Evolutionary conservation across 1,140 invertebrate genomes (phyloP).

Genomic region (Zeugodacus cucurbitae): DNA sequence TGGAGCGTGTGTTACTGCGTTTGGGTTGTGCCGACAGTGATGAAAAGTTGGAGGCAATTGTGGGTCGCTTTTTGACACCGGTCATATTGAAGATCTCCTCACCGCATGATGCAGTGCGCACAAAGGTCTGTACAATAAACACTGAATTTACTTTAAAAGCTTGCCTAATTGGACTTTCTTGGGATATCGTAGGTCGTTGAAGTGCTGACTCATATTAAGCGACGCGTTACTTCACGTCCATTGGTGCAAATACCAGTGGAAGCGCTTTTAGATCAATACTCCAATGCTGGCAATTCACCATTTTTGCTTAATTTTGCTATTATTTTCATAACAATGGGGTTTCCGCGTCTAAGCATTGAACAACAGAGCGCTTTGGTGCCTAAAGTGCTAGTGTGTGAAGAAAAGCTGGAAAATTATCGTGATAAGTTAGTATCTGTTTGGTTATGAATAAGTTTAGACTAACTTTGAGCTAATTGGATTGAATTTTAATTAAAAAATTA

Average conservation of each 20-base stretch:
- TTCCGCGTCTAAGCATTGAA: conserved; percentile 79
- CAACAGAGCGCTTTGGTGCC: conserved; percentile 83
- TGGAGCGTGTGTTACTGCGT: conserved; percentile 89
- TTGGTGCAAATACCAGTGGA: conserved; percentile 90
- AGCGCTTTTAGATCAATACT: conserved; percentile 82
- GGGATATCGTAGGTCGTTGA: conserved; percentile 81
- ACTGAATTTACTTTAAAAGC: neutral
- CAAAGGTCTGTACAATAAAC: conserved; percentile 72
- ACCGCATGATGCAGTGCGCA: conserved; percentile 83
- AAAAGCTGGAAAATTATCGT: conserved; percentile 85
- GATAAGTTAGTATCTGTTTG: conserved; percentile 74
- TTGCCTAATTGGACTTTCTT: neutral
- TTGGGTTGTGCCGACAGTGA: conserved; percentile 89
- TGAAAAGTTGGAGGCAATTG: conserved; percentile 84
- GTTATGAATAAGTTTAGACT: no score
- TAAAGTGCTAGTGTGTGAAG: conserved; percentile 80
- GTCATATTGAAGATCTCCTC: conserved; percentile 90
- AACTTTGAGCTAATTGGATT: no score
- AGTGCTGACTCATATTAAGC: conserved; percentile 92
- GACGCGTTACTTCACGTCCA: conserved; percentile 84
- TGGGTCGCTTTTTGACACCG: conserved; percentile 89
- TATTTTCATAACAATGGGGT: conserved; percentile 94
- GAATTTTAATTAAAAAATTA: no score
- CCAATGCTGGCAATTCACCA: conserved; percentile 71
- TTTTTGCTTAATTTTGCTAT: conserved; percentile 90